Evolutionary conservation across 2,797 vertebrate genomes (phyloP), one percentile per base, ranked within the genome.

Genomic region (Rhynchonycteris naso): DNA sequence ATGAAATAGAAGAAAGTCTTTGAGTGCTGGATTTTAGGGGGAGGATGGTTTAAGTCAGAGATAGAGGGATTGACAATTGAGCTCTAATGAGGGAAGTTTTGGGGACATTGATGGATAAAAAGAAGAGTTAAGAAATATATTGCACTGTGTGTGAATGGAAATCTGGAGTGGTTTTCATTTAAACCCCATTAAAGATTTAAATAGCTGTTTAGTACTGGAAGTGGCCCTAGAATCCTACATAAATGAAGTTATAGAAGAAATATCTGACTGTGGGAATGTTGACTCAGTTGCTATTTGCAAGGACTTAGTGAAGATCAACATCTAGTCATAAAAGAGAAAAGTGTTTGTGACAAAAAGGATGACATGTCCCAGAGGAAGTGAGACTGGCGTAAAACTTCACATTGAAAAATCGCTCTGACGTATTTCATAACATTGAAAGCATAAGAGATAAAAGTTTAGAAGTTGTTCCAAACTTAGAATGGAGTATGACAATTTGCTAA

Each of bases 131-230:
- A 68, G 13, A 85, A 68, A 2, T n/a, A 24, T n/a, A 24, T n/a
- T 95, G 4, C 9, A 50, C 7, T 47, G 33, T 14, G 13, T 61
- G 22, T 38, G 33, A 95, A 52, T 79, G 71, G 65, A 78, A 79
- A 35, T 59, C 69, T 66, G 30, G 56, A 74, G 21, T 80, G 26
- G 76, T 71, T 88, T 93, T 91, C 66, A 63, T 75, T 74, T 87
- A 71, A 94, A 84, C 14, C 68, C 2, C 58, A 85, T 38, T 78
- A 88, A 89, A 80, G 61, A 69, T 83, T 65, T 90, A 95, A 88
- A 87, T 54, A 89, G 28, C 4, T 90, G 12, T 74, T 83, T 24
- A 82, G 21, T 63, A 8, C 30, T 2, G 52, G n/a, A 80, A n/a
- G 14, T 4, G 47, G 75, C 35, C 12, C n/a, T 81, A 28, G 38